These are phyloP conservation scores for Xiphorhynchus erythropygius DNA, from an alignment of 2,797 vertebrate species.

Conservation along the genomic window DNA sequence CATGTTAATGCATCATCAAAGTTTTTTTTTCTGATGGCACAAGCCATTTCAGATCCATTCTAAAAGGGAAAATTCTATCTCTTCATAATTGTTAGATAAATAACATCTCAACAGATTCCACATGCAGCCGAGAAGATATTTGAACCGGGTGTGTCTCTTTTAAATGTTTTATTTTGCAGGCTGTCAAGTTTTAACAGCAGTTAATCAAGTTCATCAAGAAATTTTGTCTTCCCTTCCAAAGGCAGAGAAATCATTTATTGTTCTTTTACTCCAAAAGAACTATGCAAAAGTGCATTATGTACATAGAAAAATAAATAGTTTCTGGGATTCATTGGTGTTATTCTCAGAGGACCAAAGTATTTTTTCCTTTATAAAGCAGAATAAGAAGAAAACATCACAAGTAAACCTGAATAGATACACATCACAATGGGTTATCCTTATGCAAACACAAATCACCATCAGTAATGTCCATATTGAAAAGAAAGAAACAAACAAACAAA, in stretches of 20 bases:
- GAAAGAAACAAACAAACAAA: background rate
- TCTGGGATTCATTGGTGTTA: background rate
- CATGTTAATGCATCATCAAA: slow-evolving; percentile 44
- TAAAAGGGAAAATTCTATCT: background rate
- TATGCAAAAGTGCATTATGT: background rate
- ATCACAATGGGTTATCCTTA: background rate
- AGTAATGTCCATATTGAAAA: background rate
- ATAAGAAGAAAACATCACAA: background rate
- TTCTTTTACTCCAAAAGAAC: background rate
- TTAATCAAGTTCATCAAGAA: background rate
- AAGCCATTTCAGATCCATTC: slow-evolving; percentile 1
- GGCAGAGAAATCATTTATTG: background rate
- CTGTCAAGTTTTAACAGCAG: background rate
- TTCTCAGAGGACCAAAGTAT: slow-evolving; percentile 10
- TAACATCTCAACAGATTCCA: background rate
- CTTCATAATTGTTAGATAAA: background rate
- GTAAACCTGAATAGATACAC: background rate
- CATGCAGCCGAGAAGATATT: background rate
- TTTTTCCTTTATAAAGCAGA: background rate
- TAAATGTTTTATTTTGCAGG: background rate
- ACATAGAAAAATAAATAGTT: background rate
- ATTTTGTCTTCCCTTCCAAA: background rate
- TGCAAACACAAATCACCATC: background rate
- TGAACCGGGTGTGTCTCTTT: background rate
- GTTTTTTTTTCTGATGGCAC: slow-evolving; percentile 40